phyloP scores from a whole-genome alignment of 1,140 invertebrate species.

The Halesus radiatus region DNA sequence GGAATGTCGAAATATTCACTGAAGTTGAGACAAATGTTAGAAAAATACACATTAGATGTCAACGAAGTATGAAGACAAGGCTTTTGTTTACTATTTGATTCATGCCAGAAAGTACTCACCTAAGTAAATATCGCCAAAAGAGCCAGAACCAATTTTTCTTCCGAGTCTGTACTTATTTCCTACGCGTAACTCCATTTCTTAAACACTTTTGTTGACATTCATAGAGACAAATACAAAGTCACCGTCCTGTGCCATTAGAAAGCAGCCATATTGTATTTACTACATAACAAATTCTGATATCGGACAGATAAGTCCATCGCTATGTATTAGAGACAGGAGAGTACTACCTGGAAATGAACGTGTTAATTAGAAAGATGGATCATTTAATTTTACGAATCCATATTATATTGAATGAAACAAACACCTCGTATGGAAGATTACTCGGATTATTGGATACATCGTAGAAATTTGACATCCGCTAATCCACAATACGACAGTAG shows the following conservation, averaged over 20 bases:
- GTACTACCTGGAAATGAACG: conserved; percentile 43
- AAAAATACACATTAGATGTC: conserved; percentile 49
- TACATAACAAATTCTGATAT: conserved; percentile 49
- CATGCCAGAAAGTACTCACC: conserved; percentile 74
- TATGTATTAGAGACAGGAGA: conserved; percentile 26
- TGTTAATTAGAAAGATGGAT: conserved; percentile 29
- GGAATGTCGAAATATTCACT: neutral
- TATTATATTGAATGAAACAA: conserved; percentile 28
- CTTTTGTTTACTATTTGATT: conserved; percentile 50
- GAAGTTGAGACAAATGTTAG: conserved; percentile 14
- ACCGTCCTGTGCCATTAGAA: conserved; percentile 51
- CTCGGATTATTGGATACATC: conserved; percentile 47
- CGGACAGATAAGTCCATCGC: conserved; percentile 44
- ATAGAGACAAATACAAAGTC: conserved; percentile 51
- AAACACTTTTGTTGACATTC: conserved; percentile 52
- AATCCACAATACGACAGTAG: conserved; percentile 43
- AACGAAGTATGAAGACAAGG: conserved; percentile 31
- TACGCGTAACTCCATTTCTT: conserved; percentile 93
- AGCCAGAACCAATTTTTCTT: conserved; percentile 97
- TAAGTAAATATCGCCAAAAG: conserved; percentile 98
- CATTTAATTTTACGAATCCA: conserved; percentile 36
- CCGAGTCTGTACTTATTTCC: conserved; percentile 97
- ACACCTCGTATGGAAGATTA: conserved; percentile 47
- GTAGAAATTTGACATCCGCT: conserved; percentile 45
- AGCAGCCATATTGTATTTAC: conserved; percentile 52